Evolutionary conservation across 2,888 invertebrate genomes (phyloP).

Genomic region (Coenonympha glycerion): DNA sequence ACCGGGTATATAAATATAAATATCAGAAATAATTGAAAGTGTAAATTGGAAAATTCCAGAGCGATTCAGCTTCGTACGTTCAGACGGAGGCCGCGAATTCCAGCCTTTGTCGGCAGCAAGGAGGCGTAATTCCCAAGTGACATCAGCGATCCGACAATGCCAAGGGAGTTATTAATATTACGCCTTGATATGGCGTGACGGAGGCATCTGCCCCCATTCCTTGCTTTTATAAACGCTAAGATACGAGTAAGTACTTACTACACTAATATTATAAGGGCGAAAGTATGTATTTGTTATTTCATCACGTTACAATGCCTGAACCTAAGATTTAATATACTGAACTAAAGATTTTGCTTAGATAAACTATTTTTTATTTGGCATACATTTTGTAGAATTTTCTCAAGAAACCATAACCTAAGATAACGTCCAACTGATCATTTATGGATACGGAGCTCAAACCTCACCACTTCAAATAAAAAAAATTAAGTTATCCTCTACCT

Average conservation of each 20-base stretch:
- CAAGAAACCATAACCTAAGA: no score
- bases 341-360: no score
- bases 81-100: conserved; percentile 15
- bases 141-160: conserved; percentile 28
- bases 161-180: conserved; percentile 47
- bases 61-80: neutral
- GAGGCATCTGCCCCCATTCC: conserved; percentile 55
- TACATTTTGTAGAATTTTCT: no score
- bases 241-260: neutral
- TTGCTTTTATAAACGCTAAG: conserved; percentile 22
- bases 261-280: neutral
- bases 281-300: neutral
- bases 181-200: conserved; percentile 42
- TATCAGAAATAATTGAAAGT: conserved; percentile 3
- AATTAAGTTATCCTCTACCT: no score
- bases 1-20: neutral
- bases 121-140: conserved; percentile 24
- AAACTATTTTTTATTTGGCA: no score
- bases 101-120: conserved; percentile 14
- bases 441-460: no score
- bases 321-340: no score
- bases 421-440: no score
- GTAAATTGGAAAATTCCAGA: conserved; percentile 21
- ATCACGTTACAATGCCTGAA: no score
- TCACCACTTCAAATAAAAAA: no score